Evolutionary conservation across 2,113 vertebrate species (phyloP), one percentile per base, ranked within the genome.

Genomic region (Chascanopsetta lugubris): DNA sequence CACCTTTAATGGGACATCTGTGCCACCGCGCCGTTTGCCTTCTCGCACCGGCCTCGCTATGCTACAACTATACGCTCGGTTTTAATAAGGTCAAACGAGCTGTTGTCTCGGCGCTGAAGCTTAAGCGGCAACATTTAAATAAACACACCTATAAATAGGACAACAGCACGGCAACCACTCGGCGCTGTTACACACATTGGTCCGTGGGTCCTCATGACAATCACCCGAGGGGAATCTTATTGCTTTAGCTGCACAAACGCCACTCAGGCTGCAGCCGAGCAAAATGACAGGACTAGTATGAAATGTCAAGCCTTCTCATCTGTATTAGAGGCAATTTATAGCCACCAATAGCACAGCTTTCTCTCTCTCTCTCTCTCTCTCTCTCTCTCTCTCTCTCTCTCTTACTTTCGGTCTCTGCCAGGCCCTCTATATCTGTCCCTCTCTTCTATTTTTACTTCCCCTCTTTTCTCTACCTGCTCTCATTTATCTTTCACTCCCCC

Each of bases 321-420:
- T 84, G 80, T 87, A 88, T 88, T 87, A 84, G 88, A 72, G 75
- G 75, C 80, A 87, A 88, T 91, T 90, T 90, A 90, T 91, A 91
- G 83, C 85, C 59, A 85, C 88, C 89, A 89, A 89, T 89, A 86
- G 84, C 75, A 70, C 61, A 36, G 85, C 79, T 77, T 79, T 85
- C 79, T 73, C 49, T 64, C 57, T 72, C 72, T 60, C 47, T 57
- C 46, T 64, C 54, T 70, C 67, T 60, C 47, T 55, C 50, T 49
- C 69, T 59, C 48, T 61, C 53, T 74, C 71, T 59, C 46, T 75
- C n/a, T n/a, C n/a, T n/a, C n/a, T n/a, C n/a, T n/a, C n/a, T n/a
- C n/a, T n/a, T n/a, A n/a, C n/a, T n/a, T 69, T 85, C 75, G 63
- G 60, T 77, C 75, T 79, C 80, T 78, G 61, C 79, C 54, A 68